These are phyloP conservation scores for Diarsia brunnea DNA, from an alignment of 2,888 invertebrate species.

Conservation along the genomic window DNA sequence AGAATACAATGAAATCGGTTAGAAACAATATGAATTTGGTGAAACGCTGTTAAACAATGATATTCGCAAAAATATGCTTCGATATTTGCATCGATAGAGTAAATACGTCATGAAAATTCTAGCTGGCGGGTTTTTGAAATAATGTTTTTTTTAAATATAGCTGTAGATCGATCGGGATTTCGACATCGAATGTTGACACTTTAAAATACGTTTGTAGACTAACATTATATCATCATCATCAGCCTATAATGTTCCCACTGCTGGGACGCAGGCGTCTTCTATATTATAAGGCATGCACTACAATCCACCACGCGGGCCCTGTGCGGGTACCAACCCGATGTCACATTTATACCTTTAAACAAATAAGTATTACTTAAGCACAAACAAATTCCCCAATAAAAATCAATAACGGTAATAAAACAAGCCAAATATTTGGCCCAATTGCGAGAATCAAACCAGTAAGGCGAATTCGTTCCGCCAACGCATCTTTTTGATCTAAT, in stretches of 20 bases:
- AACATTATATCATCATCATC: no score
- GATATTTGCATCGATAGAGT: not conserved
- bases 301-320: no score
- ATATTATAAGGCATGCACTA: no score
- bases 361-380: slow-evolving; percentile 19
- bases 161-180: not conserved
- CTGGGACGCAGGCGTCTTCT: no score
- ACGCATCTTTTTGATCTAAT: slow-evolving; percentile 46
- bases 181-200: not conserved
- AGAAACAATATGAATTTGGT: slow-evolving; percentile 23
- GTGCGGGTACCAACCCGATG: no score
- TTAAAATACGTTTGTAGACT: not conserved
- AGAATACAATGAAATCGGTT: slow-evolving; percentile 29
- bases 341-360: not conserved
- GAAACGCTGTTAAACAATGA: slow-evolving; percentile 8
- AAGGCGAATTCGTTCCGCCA: slow-evolving; percentile 31
- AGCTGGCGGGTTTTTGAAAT: no score
- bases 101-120: not conserved
- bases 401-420: slow-evolving; percentile 32
- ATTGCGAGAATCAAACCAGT: slow-evolving; percentile 42
- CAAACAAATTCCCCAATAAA: slow-evolving; percentile 34
- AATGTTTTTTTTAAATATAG: no score
- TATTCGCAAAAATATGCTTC: not conserved
- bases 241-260: no score
- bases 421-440: slow-evolving; percentile 40